Conservation (phyloP, 2,113 vertebrate species). For the Climacteris rufus region DNA sequence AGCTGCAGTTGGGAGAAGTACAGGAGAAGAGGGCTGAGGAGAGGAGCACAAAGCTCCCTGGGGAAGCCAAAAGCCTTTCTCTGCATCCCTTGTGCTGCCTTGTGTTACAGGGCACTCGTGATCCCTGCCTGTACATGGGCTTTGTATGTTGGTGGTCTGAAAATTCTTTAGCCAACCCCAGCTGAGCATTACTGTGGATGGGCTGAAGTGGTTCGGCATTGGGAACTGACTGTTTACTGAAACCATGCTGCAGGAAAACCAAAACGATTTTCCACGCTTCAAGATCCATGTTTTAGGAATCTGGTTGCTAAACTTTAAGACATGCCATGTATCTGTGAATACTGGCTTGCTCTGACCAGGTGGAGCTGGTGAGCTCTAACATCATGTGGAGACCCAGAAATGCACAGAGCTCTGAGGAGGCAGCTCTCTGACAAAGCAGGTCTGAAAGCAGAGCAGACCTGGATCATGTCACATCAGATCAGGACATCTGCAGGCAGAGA, state of each 20-base stretch:
- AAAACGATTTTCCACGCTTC: neutral
- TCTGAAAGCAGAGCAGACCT: neutral
- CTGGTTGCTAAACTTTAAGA: neutral
- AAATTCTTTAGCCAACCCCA: neutral
- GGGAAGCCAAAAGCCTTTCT: neutral
- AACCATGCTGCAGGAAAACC: neutral
- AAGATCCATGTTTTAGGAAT: neutral
- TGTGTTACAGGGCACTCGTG: accelerated
- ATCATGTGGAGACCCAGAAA: neutral
- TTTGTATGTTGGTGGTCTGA: neutral
- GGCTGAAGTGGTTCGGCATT: neutral
- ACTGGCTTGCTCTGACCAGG: neutral
- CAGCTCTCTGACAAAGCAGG: neutral
- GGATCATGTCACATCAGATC: neutral
- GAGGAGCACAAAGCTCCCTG: neutral
- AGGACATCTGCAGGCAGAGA: neutral
- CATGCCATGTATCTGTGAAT: accelerated
- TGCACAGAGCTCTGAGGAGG: neutral
- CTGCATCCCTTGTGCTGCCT: neutral
- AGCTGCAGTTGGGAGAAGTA: neutral
- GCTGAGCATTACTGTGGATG: neutral
- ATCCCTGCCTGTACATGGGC: accelerated
- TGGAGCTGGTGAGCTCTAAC: neutral
- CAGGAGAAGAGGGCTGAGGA: neutral
- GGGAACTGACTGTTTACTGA: neutral